Base-by-base conservation (phyloP, 2,113 vertebrate species). In the Narcine bancroftii region DNA sequence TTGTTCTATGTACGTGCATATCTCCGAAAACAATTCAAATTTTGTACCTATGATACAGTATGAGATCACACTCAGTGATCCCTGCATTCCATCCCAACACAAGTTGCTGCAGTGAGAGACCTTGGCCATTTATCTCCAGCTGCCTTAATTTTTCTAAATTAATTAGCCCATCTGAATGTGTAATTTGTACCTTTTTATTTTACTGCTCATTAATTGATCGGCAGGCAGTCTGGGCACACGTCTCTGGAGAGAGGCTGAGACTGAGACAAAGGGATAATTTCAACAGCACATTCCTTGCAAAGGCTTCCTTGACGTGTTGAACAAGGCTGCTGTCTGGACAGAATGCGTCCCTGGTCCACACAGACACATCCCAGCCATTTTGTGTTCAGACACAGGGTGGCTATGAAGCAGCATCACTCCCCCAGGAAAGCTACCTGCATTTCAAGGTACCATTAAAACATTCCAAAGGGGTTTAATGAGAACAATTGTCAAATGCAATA, bases 131-230 rank as follows among this genome's bases (percentile, higher is more conserved):
- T 83, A 53, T 53, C 45, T 53, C 47, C 77, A 81, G 24, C 77
- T 83, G 79, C 79, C 47, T 83, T 26, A 29, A n/a, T 83, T 83
- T 83, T 50, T 56, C 79, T 83, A 83, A 83, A 83, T 83, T 83
- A 83, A 83, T 83, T 83, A 83, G 45, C 29, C 47, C 47, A 53
- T 53, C 79, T 83, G 79, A 83, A 53, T 53, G 79, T 83, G 79
- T 47, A 56, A 53, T 53, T 83, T 83, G 79, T 83, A 53, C 10
- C 79, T 83, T 53, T 83, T 83, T 83, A 83, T 83, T 53, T 83
- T 83, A 1, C 47, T 47, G 47, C 47, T 56, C 45, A 83, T 83
- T 53, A 53, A 83, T 83, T 83, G 79, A 83, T 53, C 79, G 47
- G 47, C 47, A 83, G 79, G 15, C 47, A 33, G 47, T 83, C 29